phyloP scores from a whole-genome alignment of 2,888 invertebrate species.

The Trichopria drosophilae region DNA sequence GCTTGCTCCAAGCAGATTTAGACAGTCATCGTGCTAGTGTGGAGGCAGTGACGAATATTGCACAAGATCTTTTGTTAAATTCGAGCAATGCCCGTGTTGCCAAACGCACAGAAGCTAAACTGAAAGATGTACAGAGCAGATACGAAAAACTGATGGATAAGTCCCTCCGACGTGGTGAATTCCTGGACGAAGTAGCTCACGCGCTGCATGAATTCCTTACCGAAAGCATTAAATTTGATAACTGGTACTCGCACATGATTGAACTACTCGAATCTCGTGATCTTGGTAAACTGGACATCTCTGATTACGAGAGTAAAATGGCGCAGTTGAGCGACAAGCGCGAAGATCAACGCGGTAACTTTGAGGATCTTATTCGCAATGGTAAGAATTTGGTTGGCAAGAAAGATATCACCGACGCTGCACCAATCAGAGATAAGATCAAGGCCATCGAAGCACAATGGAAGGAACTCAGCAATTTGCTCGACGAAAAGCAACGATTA shows the following conservation, averaged over 20 bases:
- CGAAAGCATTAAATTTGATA: constrained; percentile 65
- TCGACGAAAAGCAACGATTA: constrained; percentile 84
- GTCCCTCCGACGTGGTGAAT: constrained; percentile 75
- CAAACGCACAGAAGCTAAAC: constrained; percentile 84
- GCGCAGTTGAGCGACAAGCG: constrained; percentile 65
- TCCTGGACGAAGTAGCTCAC: constrained; percentile 78
- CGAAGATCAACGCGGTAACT: constrained; percentile 60
- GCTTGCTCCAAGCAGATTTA: constrained; percentile 78
- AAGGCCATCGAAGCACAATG: constrained; percentile 86
- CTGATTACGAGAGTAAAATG: constrained; percentile 66
- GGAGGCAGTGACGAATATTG: constrained; percentile 77
- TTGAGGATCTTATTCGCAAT: constrained; percentile 78
- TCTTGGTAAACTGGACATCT: constrained; percentile 67
- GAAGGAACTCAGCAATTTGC: constrained; percentile 79
- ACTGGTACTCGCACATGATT: constrained; percentile 70
- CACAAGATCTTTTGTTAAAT: constrained; percentile 77
- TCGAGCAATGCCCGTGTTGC: constrained; percentile 85
- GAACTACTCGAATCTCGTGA: constrained; percentile 78
- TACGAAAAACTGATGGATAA: constrained; percentile 86
- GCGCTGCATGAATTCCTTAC: constrained; percentile 56
- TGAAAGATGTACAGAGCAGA: constrained; percentile 82
- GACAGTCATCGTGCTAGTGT: constrained; percentile 85
- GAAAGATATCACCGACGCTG: constrained; percentile 88
- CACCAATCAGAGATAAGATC: constrained; percentile 79
- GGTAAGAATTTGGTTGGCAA: constrained; percentile 80